Conservation (phyloP, 2,888 invertebrate species). For the Andricus quercusramuli region DNA sequence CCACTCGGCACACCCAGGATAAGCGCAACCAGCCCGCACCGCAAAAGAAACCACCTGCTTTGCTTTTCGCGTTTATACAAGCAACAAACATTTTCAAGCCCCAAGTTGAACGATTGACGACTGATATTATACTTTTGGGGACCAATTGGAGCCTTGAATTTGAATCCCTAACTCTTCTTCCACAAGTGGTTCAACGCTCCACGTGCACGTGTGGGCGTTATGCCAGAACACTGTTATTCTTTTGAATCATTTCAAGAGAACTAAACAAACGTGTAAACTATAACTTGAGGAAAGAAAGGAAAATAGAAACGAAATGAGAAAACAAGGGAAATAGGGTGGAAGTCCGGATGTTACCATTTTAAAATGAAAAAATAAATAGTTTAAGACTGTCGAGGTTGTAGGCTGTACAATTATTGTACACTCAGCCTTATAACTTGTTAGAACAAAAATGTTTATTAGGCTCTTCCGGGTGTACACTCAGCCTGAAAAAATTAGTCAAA, state of each 20-base stretch:
- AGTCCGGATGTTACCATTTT: background rate
- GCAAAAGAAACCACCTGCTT: constrained; percentile 38
- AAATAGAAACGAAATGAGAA: background rate
- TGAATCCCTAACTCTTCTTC: background rate
- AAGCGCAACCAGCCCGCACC: constrained; percentile 19
- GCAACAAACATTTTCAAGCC: background rate
- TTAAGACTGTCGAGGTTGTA: background rate
- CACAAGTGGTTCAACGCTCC: constrained; percentile 4
- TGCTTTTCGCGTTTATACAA: constrained; percentile 8
- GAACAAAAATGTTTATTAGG: too few species aligned
- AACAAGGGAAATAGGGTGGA: background rate
- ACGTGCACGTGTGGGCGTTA: background rate
- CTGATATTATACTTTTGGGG: background rate
- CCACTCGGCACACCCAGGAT: constrained; percentile 4
- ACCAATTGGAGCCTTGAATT: background rate
- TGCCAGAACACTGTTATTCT: constrained; percentile 10
- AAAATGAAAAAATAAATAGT: background rate
- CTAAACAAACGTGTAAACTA: background rate
- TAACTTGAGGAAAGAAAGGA: background rate
- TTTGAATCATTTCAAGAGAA: background rate
- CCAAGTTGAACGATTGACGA: constrained; percentile 15
- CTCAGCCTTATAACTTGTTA: background rate
- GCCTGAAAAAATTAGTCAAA: too few species aligned
- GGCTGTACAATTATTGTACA: background rate
- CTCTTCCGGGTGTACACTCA: too few species aligned